Evolutionary conservation across 2,113 vertebrate species (phyloP).

Genomic region (Onychorhynchus coronatus): DNA sequence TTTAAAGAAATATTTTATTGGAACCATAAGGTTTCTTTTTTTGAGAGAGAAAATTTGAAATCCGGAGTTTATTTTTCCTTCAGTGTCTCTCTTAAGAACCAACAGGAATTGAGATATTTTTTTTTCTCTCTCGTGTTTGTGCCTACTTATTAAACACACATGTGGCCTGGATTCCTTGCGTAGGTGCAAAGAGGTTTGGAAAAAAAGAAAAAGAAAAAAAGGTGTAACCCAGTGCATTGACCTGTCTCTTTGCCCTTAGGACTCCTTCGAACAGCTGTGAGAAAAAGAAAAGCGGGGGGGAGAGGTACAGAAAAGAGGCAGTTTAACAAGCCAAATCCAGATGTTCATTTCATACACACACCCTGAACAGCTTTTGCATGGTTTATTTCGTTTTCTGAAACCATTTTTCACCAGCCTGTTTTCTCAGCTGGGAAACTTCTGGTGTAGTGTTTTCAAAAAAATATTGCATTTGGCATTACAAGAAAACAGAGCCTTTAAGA

Average conservation of each 20-base stretch:
- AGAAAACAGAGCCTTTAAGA: conserved; percentile 81
- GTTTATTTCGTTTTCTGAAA: conserved; percentile 86
- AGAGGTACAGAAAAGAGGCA: conserved; percentile 51
- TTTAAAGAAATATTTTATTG: conserved; percentile 74
- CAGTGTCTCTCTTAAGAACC: conserved; percentile 69
- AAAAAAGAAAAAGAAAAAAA: conserved; percentile 30
- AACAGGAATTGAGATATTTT: conserved; percentile 72
- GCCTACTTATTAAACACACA: conserved; percentile 75
- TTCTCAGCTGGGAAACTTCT: conserved; percentile 88
- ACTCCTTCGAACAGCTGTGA: conserved; percentile 80
- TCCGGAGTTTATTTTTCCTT: conserved; percentile 79
- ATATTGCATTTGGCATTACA: conserved; percentile 87
- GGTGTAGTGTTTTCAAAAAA: conserved; percentile 85
- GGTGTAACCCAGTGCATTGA: conserved; percentile 73
- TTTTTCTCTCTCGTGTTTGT: conserved; percentile 59
- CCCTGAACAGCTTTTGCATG: conserved; percentile 83
- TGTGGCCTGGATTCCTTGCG: conserved; percentile 63
- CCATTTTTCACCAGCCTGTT: conserved; percentile 86
- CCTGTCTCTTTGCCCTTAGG: conserved; percentile 78
- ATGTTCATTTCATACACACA: conserved; percentile 82
- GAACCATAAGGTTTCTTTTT: conserved; percentile 71
- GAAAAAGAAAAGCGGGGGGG: conserved; percentile 48
- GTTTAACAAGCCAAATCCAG: conserved; percentile 80
- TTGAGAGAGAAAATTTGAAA: conserved; percentile 69
- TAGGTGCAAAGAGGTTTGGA: conserved; percentile 68